A percentile compares a stretch with the other conserved stretches of the same genome.
These are phyloP conservation scores for Vanessa tameamea DNA, from an alignment of 1,140 invertebrate genomes.

Conservation along the genomic window DNA sequence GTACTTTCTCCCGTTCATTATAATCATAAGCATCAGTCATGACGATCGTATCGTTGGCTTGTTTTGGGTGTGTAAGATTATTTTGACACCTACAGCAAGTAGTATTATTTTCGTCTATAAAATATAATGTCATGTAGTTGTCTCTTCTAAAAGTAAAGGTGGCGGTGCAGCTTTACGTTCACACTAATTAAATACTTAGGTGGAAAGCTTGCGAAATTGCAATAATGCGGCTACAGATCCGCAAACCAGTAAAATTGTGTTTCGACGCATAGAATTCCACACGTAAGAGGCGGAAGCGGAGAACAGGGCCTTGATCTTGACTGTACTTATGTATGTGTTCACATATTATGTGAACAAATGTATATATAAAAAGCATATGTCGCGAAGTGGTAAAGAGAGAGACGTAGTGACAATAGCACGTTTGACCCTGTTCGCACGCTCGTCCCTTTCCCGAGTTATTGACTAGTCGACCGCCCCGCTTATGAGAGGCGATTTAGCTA, in stretches of 20 bases:
- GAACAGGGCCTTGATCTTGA: slow-evolving; percentile 65
- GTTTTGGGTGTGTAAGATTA: slow-evolving; percentile 44
- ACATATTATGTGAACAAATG: slow-evolving; percentile 40
- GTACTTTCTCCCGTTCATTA: slow-evolving; percentile 70
- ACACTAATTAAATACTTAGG: slow-evolving; percentile 48
- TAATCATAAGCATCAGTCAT: slow-evolving; percentile 68
- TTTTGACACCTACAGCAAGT: slow-evolving; percentile 55
- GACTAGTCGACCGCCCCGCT: slow-evolving; percentile 64
- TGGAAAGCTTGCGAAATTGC: slow-evolving; percentile 57
- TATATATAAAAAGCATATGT: slow-evolving; percentile 60
- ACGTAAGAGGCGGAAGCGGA: slow-evolving; percentile 65
- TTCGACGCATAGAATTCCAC: slow-evolving; percentile 60
- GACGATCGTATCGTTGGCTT: slow-evolving; percentile 27
- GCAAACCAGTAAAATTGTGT: slow-evolving; percentile 54
- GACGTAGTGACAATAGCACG: slow-evolving; percentile 63
- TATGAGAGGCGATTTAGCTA: slow-evolving; percentile 54
- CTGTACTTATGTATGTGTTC: slow-evolving; percentile 38
- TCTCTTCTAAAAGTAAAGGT: slow-evolving; percentile 24
- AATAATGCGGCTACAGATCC: slow-evolving; percentile 57
- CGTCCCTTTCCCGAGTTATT: slow-evolving; percentile 70
- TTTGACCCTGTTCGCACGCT: slow-evolving; percentile 74
- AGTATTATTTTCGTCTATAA: slow-evolving; percentile 20
- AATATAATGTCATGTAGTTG: slow-evolving; percentile 16
- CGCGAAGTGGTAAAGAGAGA: slow-evolving; percentile 51
- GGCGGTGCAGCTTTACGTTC: slow-evolving; percentile 25